Conservation (phyloP, 2,113 vertebrate genomes). For the Thalassoma bifasciatum region DNA sequence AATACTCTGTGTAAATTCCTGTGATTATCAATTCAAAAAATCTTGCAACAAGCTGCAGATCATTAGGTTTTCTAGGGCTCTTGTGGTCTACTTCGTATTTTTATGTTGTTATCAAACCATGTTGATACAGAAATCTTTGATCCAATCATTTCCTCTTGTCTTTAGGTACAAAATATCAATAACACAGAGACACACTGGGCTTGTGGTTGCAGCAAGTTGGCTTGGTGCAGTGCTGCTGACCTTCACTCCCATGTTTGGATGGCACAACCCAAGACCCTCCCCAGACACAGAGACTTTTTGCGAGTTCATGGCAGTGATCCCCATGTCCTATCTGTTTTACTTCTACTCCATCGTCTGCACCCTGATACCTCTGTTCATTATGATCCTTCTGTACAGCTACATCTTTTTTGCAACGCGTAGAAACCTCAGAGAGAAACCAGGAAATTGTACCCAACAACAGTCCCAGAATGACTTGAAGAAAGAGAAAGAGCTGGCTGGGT, state of each 20-base stretch:
- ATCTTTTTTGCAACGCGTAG: conserved; percentile 84
- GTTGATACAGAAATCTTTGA: neutral
- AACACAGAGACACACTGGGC: conserved; percentile 80
- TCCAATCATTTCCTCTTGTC: fast-evolving
- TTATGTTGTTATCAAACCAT: neutral
- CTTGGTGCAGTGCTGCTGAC: conserved; percentile 82
- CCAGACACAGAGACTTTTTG: conserved; percentile 60
- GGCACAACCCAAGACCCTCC: conserved; percentile 66
- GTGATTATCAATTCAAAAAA: too few species aligned
- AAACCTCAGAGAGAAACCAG: conserved; percentile 75
- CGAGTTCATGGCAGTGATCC: conserved; percentile 77
- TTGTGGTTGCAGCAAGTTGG: conserved; percentile 86
- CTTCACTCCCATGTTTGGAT: conserved; percentile 88
- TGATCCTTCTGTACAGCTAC: conserved; percentile 83
- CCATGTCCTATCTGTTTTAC: conserved; percentile 87
- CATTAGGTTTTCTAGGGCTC: too few species aligned
- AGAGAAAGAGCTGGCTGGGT: conserved; percentile 86
- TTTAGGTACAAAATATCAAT: conserved; percentile 85
- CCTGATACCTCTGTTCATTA: conserved; percentile 83
- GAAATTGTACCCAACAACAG: conserved; percentile 11
- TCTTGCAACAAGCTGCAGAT: too few species aligned
- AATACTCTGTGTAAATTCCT: too few species aligned
- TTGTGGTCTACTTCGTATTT: too few species aligned
- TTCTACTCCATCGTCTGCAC: conserved; percentile 85
- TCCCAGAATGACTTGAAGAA: conserved; percentile 81